Evolutionary conservation across 92 coral and sea anemone genomes (phyloP).

Genomic region (Isaurus tuberculatus): DNA sequence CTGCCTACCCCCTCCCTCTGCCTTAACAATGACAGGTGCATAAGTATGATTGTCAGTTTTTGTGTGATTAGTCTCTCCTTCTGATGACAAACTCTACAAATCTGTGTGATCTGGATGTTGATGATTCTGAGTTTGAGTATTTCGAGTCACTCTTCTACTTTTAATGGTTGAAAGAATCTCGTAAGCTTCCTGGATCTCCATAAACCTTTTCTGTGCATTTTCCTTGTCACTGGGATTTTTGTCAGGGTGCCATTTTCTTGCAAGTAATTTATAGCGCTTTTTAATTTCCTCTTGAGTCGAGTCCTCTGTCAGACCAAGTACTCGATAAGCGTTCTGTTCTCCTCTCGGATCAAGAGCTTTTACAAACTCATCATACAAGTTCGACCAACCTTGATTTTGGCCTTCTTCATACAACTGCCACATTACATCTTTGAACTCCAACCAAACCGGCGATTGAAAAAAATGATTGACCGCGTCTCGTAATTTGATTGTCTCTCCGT

Average conservation of each 20-base stretch:
- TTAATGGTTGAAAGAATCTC: slow-evolving; percentile 90
- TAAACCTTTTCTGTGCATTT: slow-evolving; percentile 86
- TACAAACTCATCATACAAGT: slow-evolving; percentile 93
- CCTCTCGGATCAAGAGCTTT: slow-evolving; percentile 98
- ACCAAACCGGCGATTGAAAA: slow-evolving; percentile 97
- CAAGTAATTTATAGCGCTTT: slow-evolving; percentile 89
- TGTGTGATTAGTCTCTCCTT: too few species aligned
- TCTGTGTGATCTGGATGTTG: slow-evolving; percentile 66
- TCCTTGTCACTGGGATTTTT: slow-evolving; percentile 77
- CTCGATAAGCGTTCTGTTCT: slow-evolving; percentile 93
- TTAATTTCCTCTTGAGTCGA: slow-evolving; percentile 89
- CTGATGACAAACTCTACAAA: slow-evolving; percentile 32
- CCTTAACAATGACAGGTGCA: too few species aligned
- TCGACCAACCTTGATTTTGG: slow-evolving; percentile 96
- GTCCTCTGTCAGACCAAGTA: slow-evolving; percentile 85
- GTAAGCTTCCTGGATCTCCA: slow-evolving; percentile 97
- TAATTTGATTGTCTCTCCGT: slow-evolving; percentile 95
- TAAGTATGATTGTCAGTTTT: too few species aligned
- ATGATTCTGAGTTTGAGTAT: slow-evolving; percentile 73
- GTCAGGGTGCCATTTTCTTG: slow-evolving; percentile 96
- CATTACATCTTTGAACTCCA: slow-evolving; percentile 90
- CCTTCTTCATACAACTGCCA: slow-evolving; percentile 91
- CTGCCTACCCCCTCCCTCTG: too few species aligned
- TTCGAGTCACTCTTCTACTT: slow-evolving; percentile 76
- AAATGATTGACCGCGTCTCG: slow-evolving; percentile 96